Conservation (phyloP, 2,113 vertebrate species). For the Rhegmatorhina hoffmannsi region DNA sequence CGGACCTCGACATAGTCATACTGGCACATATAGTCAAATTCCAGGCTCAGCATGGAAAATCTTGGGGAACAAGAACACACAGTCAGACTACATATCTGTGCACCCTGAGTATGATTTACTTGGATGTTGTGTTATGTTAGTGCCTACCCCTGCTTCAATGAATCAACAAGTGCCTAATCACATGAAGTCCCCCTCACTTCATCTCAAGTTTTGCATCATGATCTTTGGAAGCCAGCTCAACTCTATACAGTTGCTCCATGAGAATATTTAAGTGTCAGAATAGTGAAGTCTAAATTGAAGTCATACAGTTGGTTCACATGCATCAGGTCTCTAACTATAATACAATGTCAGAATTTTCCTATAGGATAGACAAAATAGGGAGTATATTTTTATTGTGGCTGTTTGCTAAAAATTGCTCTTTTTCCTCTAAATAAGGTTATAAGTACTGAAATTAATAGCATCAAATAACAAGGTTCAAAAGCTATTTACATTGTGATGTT, state of each 20-base stretch:
- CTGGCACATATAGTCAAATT: constrained; percentile 93
- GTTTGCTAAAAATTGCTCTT: background rate
- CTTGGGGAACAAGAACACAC: constrained; percentile 64
- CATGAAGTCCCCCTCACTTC: background rate
- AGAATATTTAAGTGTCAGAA: background rate
- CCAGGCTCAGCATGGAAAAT: constrained; percentile 95
- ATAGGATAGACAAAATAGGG: background rate
- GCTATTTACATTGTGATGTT: background rate
- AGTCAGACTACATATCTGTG: background rate
- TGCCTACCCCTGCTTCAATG: background rate
- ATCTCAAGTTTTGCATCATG: background rate
- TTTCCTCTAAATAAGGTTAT: background rate
- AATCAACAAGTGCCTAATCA: background rate
- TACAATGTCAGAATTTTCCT: background rate
- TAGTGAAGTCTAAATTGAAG: background rate
- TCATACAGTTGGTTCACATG: background rate
- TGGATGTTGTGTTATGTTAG: background rate
- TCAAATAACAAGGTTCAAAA: background rate
- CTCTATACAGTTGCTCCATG: background rate
- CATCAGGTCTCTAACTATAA: background rate
- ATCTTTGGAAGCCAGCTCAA: background rate
- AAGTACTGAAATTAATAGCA: background rate
- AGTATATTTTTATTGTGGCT: background rate
- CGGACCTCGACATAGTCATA: constrained; percentile 94
- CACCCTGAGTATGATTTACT: background rate